Conservation (phyloP, 2,888 invertebrate species). For the Cacoxenus indagator region DNA sequence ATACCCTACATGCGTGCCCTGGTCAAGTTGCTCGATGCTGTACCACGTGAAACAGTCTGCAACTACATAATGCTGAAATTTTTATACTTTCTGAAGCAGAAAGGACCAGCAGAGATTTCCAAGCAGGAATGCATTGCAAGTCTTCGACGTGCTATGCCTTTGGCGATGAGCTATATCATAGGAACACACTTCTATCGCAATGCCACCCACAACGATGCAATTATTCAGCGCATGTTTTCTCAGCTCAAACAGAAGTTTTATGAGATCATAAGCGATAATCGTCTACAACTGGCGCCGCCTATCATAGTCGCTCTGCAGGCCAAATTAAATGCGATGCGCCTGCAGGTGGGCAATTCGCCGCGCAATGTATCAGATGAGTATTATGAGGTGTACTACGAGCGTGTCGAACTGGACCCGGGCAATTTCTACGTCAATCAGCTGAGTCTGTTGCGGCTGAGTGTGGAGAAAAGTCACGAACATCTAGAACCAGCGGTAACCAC, state of each 20-base stretch:
- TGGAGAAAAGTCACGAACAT: conserved; percentile 49
- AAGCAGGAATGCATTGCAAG: conserved; percentile 60
- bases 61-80: conserved; percentile 66
- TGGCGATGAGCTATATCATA: conserved; percentile 62
- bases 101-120: conserved; percentile 61
- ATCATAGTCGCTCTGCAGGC: conserved; percentile 54
- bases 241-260: conserved; percentile 55
- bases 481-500: conserved; percentile 27
- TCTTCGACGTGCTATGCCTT: conserved; percentile 63
- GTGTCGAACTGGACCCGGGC: conserved; percentile 47
- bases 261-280: conserved; percentile 54
- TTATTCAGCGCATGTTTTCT: conserved; percentile 48
- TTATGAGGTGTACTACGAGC: conserved; percentile 55
- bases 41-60: conserved; percentile 51
- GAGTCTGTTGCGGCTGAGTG: conserved; percentile 51
- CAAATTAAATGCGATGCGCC: conserved; percentile 57
- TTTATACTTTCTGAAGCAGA: conserved; percentile 57
- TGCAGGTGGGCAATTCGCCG: conserved; percentile 61
- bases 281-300: conserved; percentile 51
- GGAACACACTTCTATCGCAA: conserved; percentile 57
- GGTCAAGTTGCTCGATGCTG: conserved; percentile 49
- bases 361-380: conserved; percentile 48
- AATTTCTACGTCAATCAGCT: conserved; percentile 66
- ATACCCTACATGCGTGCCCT: conserved; percentile 59
- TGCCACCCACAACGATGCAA: conserved; percentile 42